These are phyloP conservation scores for Meteorus sp. DNA, from an alignment of 1,140 invertebrate species.

Conservation along the genomic window DNA sequence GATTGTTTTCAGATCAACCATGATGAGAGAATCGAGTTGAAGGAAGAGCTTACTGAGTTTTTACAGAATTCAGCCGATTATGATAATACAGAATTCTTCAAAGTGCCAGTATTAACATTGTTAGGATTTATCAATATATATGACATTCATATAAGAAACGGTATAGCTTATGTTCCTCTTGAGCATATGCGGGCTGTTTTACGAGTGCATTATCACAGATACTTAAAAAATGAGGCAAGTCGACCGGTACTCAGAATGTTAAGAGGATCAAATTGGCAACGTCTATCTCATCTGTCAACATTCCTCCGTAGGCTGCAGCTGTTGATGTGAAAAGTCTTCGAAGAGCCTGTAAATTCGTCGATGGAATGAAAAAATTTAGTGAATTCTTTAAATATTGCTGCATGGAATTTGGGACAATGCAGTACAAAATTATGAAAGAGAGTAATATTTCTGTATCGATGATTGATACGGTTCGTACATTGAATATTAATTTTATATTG, in stretches of 20 bases:
- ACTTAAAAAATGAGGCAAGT: background rate
- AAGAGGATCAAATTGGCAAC: background rate
- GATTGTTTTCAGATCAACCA: too few relatives aligned
- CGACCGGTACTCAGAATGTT: background rate
- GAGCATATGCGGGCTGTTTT: background rate
- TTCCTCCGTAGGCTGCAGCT: too few relatives aligned
- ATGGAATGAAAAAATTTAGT: too few relatives aligned
- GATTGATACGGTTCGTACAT: too few relatives aligned
- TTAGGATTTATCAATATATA: background rate
- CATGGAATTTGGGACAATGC: background rate
- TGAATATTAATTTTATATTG: background rate
- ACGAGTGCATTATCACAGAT: background rate
- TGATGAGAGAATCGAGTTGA: background rate
- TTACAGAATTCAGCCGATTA: background rate
- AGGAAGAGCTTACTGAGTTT: background rate
- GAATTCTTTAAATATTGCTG: background rate
- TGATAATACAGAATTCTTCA: background rate
- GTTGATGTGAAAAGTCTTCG: too few relatives aligned
- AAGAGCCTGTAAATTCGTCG: too few relatives aligned
- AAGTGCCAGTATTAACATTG: background rate
- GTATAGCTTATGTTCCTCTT: slow-evolving; percentile 1
- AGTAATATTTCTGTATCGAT: background rate
- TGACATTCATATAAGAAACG: background rate
- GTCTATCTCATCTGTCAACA: background rate
- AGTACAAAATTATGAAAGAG: background rate